Conservation (phyloP, 2,113 vertebrate species). For the Syrrhaptes paradoxus region DNA sequence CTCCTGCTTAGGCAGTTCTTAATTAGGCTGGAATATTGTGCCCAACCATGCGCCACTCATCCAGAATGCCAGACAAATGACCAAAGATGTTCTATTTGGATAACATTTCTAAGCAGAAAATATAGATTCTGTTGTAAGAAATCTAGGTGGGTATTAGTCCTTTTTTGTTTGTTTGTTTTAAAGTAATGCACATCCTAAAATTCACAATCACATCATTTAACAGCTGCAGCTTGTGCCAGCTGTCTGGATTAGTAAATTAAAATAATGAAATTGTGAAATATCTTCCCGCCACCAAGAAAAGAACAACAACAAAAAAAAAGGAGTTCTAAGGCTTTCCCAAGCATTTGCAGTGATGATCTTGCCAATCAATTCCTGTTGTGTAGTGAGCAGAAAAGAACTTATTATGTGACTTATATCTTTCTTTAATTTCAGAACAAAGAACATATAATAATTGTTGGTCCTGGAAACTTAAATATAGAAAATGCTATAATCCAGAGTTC, state of each 20-base stretch:
- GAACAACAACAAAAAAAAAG: background rate
- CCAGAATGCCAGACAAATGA: background rate
- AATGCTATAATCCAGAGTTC: conserved; percentile 42
- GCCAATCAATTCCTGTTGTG: conserved; percentile 11
- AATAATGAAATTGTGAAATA: conserved; percentile 18
- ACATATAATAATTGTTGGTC: conserved; percentile 32
- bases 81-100: background rate
- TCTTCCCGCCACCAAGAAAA: background rate
- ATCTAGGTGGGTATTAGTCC: background rate
- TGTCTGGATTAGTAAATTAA: conserved; percentile 19
- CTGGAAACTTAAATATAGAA: conserved; percentile 52
- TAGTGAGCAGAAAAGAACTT: conserved; percentile 1
- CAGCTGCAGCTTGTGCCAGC: background rate
- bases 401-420: background rate
- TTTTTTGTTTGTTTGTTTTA: background rate
- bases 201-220: background rate
- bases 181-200: background rate
- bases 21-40: background rate
- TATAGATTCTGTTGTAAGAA: background rate
- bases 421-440: conserved; percentile 32
- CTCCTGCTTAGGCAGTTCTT: background rate
- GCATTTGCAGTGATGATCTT: background rate
- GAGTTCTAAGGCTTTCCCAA: background rate
- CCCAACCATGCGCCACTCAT: background rate
- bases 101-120: background rate